Evolutionary conservation across 2,888 invertebrate species (phyloP).

Genomic region (Cerastis rubricosa): DNA sequence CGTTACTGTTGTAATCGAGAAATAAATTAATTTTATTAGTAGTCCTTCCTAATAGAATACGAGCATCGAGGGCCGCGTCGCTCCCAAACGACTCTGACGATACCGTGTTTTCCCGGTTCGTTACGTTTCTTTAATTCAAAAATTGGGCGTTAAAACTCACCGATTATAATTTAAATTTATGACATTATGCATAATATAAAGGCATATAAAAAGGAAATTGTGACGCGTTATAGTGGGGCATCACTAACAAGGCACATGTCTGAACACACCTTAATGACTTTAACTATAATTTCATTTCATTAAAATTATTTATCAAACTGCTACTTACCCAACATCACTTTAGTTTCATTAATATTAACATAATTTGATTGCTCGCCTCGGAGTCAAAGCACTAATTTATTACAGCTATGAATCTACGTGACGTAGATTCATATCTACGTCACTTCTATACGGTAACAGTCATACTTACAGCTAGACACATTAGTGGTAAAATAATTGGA

Average conservation of each 20-base stretch:
- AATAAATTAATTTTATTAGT: constrained; percentile 90
- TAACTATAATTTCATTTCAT: constrained; percentile 73
- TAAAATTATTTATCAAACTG: constrained; percentile 68
- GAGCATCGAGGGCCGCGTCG: constrained; percentile 74
- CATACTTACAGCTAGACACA: constrained; percentile 38
- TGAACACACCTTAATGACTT: constrained; percentile 72
- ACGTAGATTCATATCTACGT: constrained; percentile 2
- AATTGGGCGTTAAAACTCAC: constrained; percentile 88
- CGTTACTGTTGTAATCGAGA: constrained; percentile 88
- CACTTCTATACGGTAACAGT: constrained; percentile 34
- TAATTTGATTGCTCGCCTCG: constrained; percentile 61
- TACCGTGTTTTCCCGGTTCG: constrained; percentile 80
- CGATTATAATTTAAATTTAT: constrained; percentile 88
- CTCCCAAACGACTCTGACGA: constrained; percentile 75
- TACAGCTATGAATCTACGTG: constrained; percentile 37
- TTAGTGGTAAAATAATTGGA: constrained; percentile 78
- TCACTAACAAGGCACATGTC: constrained; percentile 82
- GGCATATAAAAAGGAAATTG: constrained; percentile 81
- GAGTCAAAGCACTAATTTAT: constrained; percentile 57
- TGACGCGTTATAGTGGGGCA: constrained; percentile 79
- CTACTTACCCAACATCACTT: constrained; percentile 70
- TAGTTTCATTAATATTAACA: constrained; percentile 69
- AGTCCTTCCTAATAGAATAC: constrained; percentile 89
- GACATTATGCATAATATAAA: constrained; percentile 83
- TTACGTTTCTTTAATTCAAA: constrained; percentile 87